These are phyloP conservation scores for Macrotis lagotis DNA, from an alignment of 2,113 vertebrate species.

Conservation along the genomic window DNA sequence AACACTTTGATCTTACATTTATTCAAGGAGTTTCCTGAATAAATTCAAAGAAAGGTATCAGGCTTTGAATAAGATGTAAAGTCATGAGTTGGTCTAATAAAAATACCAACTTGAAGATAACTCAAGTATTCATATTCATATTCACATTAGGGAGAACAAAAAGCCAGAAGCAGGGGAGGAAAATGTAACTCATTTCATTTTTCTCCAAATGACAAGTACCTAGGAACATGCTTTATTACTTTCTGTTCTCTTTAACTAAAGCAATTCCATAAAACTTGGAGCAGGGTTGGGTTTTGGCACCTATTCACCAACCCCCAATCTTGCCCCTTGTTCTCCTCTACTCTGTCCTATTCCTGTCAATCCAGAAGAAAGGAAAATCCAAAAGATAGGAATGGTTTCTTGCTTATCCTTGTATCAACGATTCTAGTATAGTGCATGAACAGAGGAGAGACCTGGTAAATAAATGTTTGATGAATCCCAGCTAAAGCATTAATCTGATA, in stretches of 20 bases:
- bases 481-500: neutral
- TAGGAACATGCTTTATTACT: slow-evolving; percentile 34
- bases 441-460: neutral
- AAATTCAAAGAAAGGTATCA: neutral
- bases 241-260: slow-evolving; percentile 19
- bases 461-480: neutral
- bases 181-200: slow-evolving; percentile 78
- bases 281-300: slow-evolving; percentile 37
- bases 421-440: neutral
- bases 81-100: slow-evolving; percentile 78
- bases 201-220: slow-evolving; percentile 78
- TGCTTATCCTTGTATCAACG: neutral
- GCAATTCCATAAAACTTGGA: slow-evolving; percentile 73
- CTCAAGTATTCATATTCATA: slow-evolving; percentile 78
- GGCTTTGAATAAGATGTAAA: slow-evolving; percentile 77
- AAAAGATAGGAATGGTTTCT: neutral
- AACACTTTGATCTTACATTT: slow-evolving; percentile 25
- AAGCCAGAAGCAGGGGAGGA: slow-evolving; percentile 84
- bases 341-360: neutral
- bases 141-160: slow-evolving; percentile 82
- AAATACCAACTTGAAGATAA: slow-evolving; percentile 81
- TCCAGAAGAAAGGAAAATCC: neutral
- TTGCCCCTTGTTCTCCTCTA: neutral
- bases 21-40: slow-evolving; percentile 47
- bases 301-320: neutral